Evolutionary conservation across 2,113 vertebrate genomes (phyloP), one percentile per base, ranked within the genome.

Genomic region (Poecilia latipinna): DNA sequence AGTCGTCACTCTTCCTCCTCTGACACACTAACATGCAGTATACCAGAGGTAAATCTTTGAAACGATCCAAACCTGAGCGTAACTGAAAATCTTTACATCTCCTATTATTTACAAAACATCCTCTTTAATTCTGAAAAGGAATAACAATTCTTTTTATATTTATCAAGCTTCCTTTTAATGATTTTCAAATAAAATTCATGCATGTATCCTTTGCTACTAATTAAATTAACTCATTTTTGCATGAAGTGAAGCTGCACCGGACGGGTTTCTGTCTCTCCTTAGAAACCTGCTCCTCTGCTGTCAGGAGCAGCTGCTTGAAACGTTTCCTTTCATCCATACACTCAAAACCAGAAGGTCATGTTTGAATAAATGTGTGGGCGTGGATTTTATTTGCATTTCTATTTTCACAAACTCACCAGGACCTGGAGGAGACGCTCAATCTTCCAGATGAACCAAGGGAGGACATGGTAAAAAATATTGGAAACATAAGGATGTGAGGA

Each of bases 21-120:
- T 83, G 94, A 92, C 87, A 95, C 94, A 78, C 89, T 95, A 68
- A 93, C 92, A 63, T 78, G 89, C 84, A 95, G 93, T 88, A 63
- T 89, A 68, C 83, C 92, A 39, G 93, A 95, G 94, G 95, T 95
- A 94, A 91, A 91, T 64, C 70, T 37, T 12, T 54, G 28, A 51
- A 70, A 37, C 32, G 29, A 65, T 51, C 13, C 13, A 12, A 63
- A 62, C 35, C 32, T 35, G 48, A 65, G 72, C 79, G 60, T 67
- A 48, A 62, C 60, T 73, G 73, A 61, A 70, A 31, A 48, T 19
- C 29, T 31, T 57, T 57, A 57, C 29, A 12, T 2, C 4, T 62
- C 1, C 61, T 62, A 6, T 7, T 17, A 62, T 29, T 31, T 62
- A 17, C 6, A 31, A 62, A 19, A 32, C 26, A 28, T 12, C 29